Conservation (phyloP, 2,797 vertebrate species). For the Sternotherus odoratus region DNA sequence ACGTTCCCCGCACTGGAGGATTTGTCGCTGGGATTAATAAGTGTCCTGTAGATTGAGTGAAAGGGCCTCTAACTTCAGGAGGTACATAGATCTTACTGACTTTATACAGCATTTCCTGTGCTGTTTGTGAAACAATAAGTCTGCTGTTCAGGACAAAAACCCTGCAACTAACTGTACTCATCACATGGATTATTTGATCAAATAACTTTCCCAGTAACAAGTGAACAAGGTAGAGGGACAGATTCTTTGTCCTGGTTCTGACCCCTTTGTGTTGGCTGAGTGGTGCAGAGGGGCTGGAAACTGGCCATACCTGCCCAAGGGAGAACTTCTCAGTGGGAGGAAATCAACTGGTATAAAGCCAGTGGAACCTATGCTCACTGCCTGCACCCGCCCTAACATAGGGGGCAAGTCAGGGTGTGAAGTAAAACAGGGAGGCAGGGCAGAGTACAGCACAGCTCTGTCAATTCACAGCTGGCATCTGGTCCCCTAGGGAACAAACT, state of each 20-base stretch:
- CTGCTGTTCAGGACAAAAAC: background rate
- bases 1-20: background rate
- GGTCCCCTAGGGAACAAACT: background rate
- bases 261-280: background rate
- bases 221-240: background rate
- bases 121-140: background rate
- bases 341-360: background rate
- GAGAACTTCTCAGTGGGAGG: background rate
- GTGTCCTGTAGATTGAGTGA: background rate
- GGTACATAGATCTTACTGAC: background rate
- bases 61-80: fast-evolving
- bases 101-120: background rate
- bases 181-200: background rate
- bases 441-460: background rate
- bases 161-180: background rate
- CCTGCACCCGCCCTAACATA: background rate
- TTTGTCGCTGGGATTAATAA: background rate
- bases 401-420: background rate
- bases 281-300: background rate
- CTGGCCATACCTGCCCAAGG: background rate
- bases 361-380: background rate
- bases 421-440: background rate
- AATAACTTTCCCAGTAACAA: background rate
- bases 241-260: background rate
- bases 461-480: background rate